Conservation (phyloP, 64 coral and sea anemone species). For the Montipora cactus region DNA sequence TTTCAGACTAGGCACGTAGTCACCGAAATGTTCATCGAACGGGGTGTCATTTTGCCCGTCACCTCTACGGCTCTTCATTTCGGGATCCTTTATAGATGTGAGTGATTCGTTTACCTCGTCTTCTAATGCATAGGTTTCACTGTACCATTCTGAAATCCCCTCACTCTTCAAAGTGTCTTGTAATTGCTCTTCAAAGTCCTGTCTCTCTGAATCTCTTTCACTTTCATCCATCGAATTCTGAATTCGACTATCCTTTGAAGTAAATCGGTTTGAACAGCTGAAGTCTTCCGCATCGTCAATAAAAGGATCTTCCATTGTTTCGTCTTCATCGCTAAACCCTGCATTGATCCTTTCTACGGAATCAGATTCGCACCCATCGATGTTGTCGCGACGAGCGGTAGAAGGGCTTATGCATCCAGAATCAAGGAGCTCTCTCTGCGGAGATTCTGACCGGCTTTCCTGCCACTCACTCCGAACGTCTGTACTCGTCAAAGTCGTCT, state of each 20-base stretch:
- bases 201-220: background rate
- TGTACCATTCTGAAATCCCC: background rate
- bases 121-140: background rate
- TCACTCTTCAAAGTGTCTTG: background rate
- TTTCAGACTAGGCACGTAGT: background rate
- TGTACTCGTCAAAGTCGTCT: background rate
- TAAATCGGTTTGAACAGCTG: background rate
- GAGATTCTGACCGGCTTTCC: background rate
- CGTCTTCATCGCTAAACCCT: conserved; percentile 30
- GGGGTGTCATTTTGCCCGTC: background rate
- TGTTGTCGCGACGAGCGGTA: conserved; percentile 19
- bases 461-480: background rate
- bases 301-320: background rate
- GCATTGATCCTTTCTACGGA: background rate
- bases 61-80: background rate
- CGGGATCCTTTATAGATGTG: background rate
- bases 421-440: background rate
- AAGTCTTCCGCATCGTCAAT: background rate
- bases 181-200: background rate
- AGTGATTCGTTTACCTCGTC: background rate
- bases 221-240: background rate
- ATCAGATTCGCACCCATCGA: conserved; percentile 37
- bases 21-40: background rate
- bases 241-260: background rate
- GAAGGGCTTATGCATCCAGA: background rate